phyloP scores from a whole-genome alignment of 2,888 invertebrate genomes.

The Galerucella calmariensis region DNA sequence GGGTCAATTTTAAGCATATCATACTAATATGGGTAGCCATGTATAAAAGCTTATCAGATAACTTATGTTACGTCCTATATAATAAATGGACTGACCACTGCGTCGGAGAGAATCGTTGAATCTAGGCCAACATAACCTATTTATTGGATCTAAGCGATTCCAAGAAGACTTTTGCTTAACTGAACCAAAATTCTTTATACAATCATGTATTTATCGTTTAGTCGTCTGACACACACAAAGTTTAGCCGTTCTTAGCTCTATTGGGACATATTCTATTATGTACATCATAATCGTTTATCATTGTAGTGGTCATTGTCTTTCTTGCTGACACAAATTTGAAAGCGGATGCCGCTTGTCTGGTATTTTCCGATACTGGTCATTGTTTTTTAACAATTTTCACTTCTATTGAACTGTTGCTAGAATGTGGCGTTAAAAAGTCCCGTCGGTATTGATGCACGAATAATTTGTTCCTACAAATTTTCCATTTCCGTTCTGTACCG shows the following conservation, averaged over 20 bases:
- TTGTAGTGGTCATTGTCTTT: slow-evolving; percentile 26
- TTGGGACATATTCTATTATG: no score
- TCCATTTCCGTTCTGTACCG: background rate
- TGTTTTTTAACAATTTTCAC: slow-evolving; percentile 16
- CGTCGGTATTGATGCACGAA: slow-evolving; percentile 1
- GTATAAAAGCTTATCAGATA: slow-evolving; percentile 31
- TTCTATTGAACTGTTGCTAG: slow-evolving; percentile 11
- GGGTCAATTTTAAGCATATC: slow-evolving; percentile 26
- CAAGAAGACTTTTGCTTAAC: background rate
- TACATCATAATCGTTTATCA: slow-evolving; percentile 20
- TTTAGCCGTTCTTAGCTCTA: background rate
- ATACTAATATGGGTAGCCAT: slow-evolving; percentile 26
- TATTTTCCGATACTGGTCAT: slow-evolving; percentile 16
- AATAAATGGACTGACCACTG: background rate
- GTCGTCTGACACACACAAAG: background rate
- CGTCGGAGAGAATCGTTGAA: background rate
- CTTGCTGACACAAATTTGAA: slow-evolving; percentile 18
- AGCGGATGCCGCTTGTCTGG: slow-evolving; percentile 9
- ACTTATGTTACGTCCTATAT: slow-evolving; percentile 14
- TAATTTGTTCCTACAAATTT: slow-evolving; percentile 6
- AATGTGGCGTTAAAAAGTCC: slow-evolving; percentile 7
- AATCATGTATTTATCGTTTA: background rate
- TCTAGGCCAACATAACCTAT: background rate
- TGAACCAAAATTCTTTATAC: background rate
- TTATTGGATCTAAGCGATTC: background rate